Evolutionary conservation across 2,888 invertebrate species (phyloP).

Genomic region (Timema cristinae): DNA sequence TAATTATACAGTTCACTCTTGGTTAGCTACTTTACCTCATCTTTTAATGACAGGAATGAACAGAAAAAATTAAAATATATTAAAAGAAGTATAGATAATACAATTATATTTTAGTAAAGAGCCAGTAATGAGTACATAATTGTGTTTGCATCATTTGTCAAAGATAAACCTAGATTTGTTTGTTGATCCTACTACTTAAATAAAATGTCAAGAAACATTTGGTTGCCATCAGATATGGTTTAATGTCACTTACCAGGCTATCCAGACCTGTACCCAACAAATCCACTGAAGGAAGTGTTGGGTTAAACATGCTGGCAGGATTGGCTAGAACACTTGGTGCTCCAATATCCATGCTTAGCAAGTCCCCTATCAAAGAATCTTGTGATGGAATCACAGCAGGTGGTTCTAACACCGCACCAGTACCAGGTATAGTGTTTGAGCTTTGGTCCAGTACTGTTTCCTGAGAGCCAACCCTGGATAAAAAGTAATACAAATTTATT

Average conservation of each 20-base stretch:
- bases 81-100: background rate
- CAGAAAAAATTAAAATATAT: background rate
- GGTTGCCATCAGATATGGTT: background rate
- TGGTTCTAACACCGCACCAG: conserved; percentile 31
- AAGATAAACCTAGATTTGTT: no score
- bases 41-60: background rate
- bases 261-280: conserved; percentile 87
- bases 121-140: no score
- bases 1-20: no score
- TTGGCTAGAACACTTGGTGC: conserved; percentile 47
- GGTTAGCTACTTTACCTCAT: conserved; percentile 1
- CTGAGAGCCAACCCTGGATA: conserved; percentile 34
- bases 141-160: no score
- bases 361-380: conserved; percentile 94
- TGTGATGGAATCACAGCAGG: conserved; percentile 64
- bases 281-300: conserved; percentile 63
- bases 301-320: conserved; percentile 60
- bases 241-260: conserved; percentile 60
- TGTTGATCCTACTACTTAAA: no score
- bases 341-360: conserved; percentile 94
- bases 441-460: conserved; percentile 34
- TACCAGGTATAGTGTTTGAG: conserved; percentile 21
- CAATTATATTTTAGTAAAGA: background rate
- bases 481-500: background rate
- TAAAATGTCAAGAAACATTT: no score